Evolutionary conservation across 2,113 vertebrate genomes (phyloP).

Genomic region (Neomonachus schauinslandi): DNA sequence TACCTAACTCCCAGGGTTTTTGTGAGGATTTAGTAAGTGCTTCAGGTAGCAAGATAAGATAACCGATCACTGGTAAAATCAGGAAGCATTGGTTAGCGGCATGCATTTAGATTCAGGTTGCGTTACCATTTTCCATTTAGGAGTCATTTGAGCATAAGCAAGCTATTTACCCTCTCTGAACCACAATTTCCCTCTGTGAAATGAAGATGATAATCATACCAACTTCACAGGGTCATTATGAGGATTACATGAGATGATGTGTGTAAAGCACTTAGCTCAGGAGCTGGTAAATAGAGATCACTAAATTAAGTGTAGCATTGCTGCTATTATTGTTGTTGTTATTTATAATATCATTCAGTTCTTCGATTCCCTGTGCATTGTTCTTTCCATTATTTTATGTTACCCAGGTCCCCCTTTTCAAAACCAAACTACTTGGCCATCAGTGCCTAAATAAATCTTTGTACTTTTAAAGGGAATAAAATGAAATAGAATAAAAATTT

Average conservation of each 20-base stretch:
- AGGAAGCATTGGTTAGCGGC: not conserved
- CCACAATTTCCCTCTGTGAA: not conserved
- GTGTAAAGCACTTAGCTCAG: not conserved
- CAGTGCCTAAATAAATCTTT: conserved; percentile 53
- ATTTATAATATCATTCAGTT: not conserved
- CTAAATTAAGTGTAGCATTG: not conserved
- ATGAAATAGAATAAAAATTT: conserved; percentile 36
- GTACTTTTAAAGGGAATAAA: not conserved
- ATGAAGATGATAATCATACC: not conserved
- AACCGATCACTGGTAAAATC: not conserved
- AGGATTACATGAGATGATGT: not conserved
- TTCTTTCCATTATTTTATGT: conserved; percentile 38
- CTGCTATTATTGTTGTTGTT: not conserved
- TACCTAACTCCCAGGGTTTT: not conserved
- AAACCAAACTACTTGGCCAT: conserved; percentile 9
- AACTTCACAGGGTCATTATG: not conserved
- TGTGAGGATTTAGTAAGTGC: not conserved
- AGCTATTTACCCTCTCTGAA: not conserved
- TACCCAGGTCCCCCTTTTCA: not conserved
- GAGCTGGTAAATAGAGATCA: not conserved
- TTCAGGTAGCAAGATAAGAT: not conserved
- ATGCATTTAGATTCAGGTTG: not conserved
- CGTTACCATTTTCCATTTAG: not conserved
- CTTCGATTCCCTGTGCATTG: not conserved
- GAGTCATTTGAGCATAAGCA: not conserved